These are phyloP conservation scores for Tichodroma muraria DNA, from an alignment of 2,113 vertebrate species.

Conservation along the genomic window DNA sequence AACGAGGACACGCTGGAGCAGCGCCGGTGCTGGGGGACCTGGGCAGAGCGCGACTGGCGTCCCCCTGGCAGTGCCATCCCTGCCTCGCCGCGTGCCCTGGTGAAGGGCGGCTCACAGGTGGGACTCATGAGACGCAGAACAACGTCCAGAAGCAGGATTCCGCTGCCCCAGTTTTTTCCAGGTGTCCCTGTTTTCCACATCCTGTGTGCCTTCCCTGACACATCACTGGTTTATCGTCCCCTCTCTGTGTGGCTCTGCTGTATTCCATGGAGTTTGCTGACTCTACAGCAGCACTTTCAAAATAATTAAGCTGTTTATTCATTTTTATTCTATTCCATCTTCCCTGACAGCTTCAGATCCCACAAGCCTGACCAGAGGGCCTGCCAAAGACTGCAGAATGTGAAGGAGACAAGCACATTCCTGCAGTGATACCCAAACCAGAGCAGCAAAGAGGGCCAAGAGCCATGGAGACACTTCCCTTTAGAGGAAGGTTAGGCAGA, in stretches of 20 bases:
- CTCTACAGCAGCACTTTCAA: not conserved
- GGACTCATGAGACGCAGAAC: rapidly evolving
- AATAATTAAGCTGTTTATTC: not conserved
- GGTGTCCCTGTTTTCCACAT: not conserved
- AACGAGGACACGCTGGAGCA: not conserved
- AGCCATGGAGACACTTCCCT: not conserved
- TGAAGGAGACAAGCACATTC: not conserved
- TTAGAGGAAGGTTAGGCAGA: not conserved
- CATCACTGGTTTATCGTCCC: not conserved
- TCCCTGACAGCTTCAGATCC: not conserved
- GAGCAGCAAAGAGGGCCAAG: not conserved
- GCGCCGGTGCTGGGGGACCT: rapidly evolving
- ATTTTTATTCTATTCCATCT: not conserved
- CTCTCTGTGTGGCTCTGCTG: not conserved
- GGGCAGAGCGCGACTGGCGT: rapidly evolving
- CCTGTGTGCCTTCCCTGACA: rapidly evolving
- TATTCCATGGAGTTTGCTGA: not conserved
- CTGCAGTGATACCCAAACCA: not conserved
- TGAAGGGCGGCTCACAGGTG: not conserved
- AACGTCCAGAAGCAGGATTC: not conserved
- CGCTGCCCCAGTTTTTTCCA: not conserved
- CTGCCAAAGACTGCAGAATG: not conserved
- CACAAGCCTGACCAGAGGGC: not conserved
- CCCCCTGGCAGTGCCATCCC: not conserved
- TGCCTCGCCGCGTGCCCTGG: rapidly evolving